phyloP scores from a whole-genome alignment of 2,113 vertebrate genomes.

The Dicrurus megarhynchus region DNA sequence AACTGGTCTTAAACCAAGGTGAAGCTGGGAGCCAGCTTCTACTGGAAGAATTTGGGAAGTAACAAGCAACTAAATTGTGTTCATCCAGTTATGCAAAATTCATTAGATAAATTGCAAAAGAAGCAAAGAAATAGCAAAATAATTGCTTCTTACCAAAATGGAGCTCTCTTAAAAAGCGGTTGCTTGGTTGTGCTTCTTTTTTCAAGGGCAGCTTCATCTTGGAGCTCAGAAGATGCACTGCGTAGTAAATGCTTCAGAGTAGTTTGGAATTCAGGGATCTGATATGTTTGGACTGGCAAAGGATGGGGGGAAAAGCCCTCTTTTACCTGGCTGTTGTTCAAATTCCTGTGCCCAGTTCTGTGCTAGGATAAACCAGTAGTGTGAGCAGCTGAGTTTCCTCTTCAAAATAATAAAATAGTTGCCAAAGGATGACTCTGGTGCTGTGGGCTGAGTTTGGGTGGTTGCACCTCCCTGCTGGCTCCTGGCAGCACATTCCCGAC shows the following conservation, averaged over 20 bases:
- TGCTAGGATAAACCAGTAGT: background rate
- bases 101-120: background rate
- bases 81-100: background rate
- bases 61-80: background rate
- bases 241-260: background rate
- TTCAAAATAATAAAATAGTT: background rate
- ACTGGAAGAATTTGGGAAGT: background rate
- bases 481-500: background rate
- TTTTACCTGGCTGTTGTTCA: background rate
- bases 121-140: background rate
- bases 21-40: background rate
- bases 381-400: background rate
- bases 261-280: background rate
- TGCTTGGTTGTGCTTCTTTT: background rate
- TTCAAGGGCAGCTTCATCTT: background rate
- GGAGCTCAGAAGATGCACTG: background rate
- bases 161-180: background rate
- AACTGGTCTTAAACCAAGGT: background rate
- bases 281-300: background rate
- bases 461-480: background rate
- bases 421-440: background rate
- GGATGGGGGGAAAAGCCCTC: background rate
- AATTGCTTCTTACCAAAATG: background rate
- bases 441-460: background rate
- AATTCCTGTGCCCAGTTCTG: background rate